These are phyloP conservation scores for Megaptera novaeangliae DNA, from an alignment of 2,113 vertebrate species.

Conservation along the genomic window DNA sequence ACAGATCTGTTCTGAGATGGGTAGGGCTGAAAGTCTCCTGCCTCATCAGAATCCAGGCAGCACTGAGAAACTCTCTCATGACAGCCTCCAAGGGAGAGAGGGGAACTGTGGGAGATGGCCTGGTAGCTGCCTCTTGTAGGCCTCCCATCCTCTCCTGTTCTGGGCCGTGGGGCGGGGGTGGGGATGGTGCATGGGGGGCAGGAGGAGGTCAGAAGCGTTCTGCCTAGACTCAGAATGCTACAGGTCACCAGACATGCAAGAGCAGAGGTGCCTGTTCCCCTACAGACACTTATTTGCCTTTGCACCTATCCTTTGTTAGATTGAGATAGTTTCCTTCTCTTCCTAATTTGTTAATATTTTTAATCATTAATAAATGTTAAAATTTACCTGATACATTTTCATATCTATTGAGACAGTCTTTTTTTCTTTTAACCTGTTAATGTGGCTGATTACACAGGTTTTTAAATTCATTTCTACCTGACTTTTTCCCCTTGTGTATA, in stretches of 20 bases:
- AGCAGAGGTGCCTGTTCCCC: neutral
- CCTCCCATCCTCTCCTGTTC: neutral
- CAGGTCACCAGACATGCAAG: neutral
- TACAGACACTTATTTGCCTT: neutral
- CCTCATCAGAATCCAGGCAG: neutral
- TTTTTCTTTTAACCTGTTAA: neutral
- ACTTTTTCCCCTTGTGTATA: too few species aligned
- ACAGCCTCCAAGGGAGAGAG: neutral
- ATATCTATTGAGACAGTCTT: neutral
- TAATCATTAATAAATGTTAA: neutral
- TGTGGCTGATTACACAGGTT: neutral
- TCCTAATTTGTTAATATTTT: neutral
- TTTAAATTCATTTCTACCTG: neutral
- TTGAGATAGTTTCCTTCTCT: too few species aligned
- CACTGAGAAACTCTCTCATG: neutral
- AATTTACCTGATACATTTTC: neutral
- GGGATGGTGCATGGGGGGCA: too few species aligned
- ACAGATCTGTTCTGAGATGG: neutral
- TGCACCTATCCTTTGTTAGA: neutral
- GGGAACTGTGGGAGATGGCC: neutral
- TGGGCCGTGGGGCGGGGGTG: neutral
- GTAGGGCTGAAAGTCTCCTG: too few species aligned
- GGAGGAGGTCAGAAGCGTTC: neutral
- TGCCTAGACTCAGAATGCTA: neutral
- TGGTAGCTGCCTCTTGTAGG: neutral